Conservation (phyloP, 2,797 vertebrate genomes). For the Clarias laeviceps region DNA sequence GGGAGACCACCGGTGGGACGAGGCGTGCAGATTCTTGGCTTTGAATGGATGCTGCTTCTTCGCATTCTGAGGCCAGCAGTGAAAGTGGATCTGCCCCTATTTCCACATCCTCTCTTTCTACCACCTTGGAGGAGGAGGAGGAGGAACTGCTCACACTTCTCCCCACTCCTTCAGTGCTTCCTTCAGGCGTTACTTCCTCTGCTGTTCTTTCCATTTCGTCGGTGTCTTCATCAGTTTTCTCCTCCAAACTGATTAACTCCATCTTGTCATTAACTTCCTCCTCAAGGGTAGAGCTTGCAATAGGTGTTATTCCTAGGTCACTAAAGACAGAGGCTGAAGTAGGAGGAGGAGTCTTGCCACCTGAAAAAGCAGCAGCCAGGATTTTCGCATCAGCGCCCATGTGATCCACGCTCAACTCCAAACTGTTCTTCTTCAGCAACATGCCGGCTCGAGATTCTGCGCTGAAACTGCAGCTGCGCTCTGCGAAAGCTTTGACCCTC, state of each 20-base stretch:
- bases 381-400: conserved; percentile 97
- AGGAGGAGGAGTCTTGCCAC: conserved; percentile 69
- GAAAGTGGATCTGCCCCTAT: conserved; percentile 92
- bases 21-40: conserved; percentile 76
- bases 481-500: conserved; percentile 84
- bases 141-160: conserved; percentile 75
- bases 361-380: conserved; percentile 83
- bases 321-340: conserved; percentile 68
- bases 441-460: conserved; percentile 89
- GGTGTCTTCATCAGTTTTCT: conserved; percentile 52
- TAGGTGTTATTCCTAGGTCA: conserved; percentile 61
- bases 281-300: conserved; percentile 3
- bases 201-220: neutral
- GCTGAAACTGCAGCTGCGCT: conserved; percentile 96
- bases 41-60: conserved; percentile 71
- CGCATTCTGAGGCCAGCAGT: conserved; percentile 81
- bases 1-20: conserved; percentile 81
- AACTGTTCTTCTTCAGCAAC: conserved; percentile 85
- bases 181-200: conserved; percentile 50
- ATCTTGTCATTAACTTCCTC: conserved; percentile 27
- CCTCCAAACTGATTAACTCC: conserved; percentile 52
- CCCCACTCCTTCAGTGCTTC: conserved; percentile 54
- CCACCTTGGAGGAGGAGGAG: conserved; percentile 67
- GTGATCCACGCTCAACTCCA: conserved; percentile 84
- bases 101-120: conserved; percentile 89